Conservation (phyloP, 1,140 invertebrate genomes). For the Rhynchophorus ferrugineus region DNA sequence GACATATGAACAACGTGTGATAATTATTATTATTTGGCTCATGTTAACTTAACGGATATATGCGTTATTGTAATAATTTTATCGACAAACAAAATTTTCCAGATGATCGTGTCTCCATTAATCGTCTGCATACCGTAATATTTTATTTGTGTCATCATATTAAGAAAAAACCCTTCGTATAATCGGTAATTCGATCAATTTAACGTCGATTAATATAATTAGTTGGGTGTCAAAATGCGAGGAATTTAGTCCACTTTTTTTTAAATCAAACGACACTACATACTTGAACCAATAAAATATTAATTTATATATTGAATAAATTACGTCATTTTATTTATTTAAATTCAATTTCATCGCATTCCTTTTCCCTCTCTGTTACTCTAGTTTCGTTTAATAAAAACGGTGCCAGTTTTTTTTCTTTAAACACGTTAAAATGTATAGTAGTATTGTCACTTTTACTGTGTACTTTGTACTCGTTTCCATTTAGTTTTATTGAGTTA, state of each 20-base stretch:
- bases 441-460: too few species aligned
- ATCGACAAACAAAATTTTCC: conserved; percentile 29
- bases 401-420: too few species aligned
- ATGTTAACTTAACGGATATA: conserved; percentile 32
- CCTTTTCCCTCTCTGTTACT: not conserved
- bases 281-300: not conserved
- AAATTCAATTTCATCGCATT: not conserved
- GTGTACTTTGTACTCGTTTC: too few species aligned
- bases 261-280: not conserved
- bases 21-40: conserved; percentile 33
- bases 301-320: not conserved
- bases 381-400: too few species aligned
- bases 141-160: not conserved
- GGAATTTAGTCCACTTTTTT: too few species aligned
- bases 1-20: conserved; percentile 22
- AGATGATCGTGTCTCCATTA: conserved; percentile 5
- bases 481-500: too few species aligned
- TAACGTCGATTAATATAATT: too few species aligned
- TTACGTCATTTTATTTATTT: not conserved
- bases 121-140: conserved; percentile 5
- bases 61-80: conserved; percentile 31
- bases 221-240: too few species aligned
- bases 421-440: too few species aligned
- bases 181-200: too few species aligned
- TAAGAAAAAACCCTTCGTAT: not conserved